Evolutionary conservation across 2,888 invertebrate species (phyloP).

Genomic region (Nephrotoma guestfalica): DNA sequence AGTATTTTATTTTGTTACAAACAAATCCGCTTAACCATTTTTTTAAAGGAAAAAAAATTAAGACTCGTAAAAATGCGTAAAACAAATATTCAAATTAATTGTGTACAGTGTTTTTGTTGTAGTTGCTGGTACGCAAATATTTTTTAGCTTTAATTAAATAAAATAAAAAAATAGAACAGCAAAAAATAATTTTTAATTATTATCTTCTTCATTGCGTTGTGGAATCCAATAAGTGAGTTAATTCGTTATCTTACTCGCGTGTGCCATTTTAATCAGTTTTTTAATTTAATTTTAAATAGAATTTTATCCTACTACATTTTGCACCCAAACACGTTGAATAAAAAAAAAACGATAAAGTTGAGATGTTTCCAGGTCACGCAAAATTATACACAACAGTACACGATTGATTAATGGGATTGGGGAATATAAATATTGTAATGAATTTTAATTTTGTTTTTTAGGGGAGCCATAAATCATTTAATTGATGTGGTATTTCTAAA

Average conservation of each 20-base stretch:
- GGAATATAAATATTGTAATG: neutral
- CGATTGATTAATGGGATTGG: neutral
- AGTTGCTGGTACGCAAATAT: neutral
- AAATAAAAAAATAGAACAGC: neutral
- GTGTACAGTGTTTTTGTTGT: neutral
- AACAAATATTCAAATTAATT: neutral
- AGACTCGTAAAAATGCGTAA: neutral
- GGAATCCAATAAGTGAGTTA: neutral
- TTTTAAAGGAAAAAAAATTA: neutral
- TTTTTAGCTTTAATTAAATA: neutral
- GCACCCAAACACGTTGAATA: too few species aligned
- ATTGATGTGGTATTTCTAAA: neutral
- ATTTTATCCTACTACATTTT: neutral
- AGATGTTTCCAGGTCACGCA: neutral
- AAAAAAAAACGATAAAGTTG: neutral
- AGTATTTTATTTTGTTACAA: neutral
- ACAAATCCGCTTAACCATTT: neutral
- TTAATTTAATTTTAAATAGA: neutral
- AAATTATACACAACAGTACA: neutral
- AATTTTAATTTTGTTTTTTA: neutral
- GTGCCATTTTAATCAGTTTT: neutral
- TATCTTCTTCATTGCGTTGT: neutral
- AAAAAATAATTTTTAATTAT: neutral
- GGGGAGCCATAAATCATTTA: neutral
- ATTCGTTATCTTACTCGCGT: neutral